phyloP scores from a whole-genome alignment of 2,888 invertebrate species.

The Craniophora ligustri region DNA sequence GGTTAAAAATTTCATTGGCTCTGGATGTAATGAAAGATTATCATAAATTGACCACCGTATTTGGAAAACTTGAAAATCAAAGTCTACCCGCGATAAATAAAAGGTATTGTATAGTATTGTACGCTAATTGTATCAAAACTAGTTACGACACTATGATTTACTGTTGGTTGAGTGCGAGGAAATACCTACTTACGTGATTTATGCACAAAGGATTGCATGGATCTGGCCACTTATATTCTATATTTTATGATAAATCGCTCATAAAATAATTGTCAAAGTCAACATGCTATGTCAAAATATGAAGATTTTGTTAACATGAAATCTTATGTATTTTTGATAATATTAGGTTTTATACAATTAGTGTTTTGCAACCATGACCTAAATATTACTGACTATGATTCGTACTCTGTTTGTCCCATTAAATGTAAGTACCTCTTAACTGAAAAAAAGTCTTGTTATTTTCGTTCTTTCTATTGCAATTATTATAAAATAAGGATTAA shows the following conservation, averaged over 20 bases:
- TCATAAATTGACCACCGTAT: too few species aligned
- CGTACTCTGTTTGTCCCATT: conserved; percentile 65
- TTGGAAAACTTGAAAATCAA: too few species aligned
- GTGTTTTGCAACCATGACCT: conserved; percentile 61
- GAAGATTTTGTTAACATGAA: conserved; percentile 79
- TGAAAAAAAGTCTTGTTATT: background rate
- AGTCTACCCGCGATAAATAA: too few species aligned
- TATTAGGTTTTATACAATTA: conserved; percentile 74
- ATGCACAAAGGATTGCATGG: conserved; percentile 10
- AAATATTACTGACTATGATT: conserved; percentile 68
- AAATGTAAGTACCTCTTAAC: conserved; percentile 66
- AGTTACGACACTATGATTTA: too few species aligned
- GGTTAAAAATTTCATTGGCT: too few species aligned
- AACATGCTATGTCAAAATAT: conserved; percentile 73
- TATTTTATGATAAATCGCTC: conserved; percentile 27
- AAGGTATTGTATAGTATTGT: too few species aligned
- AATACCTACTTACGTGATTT: conserved; percentile 4
- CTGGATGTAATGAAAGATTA: too few species aligned
- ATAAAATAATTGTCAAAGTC: conserved; percentile 46
- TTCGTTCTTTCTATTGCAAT: conserved; percentile 1
- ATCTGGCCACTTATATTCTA: conserved; percentile 56
- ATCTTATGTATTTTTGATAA: conserved; percentile 77
- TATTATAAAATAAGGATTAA: background rate
- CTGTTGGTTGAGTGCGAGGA: too few species aligned
- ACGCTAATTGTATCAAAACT: too few species aligned